These are phyloP conservation scores for Dicerorhinus sumatrensis DNA, from an alignment of 2,113 vertebrate species.

Conservation along the genomic window DNA sequence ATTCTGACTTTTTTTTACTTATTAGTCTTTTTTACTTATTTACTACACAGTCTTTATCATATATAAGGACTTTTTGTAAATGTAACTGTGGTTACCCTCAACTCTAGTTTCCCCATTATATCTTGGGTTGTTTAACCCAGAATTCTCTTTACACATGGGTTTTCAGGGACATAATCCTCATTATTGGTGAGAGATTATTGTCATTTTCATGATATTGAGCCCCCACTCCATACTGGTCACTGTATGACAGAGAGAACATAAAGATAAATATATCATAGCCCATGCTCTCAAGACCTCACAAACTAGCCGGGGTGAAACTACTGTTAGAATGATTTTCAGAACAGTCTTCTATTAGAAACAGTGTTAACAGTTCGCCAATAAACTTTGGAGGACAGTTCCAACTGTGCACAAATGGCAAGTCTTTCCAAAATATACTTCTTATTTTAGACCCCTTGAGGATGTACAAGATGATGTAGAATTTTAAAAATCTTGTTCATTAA, in stretches of 20 bases:
- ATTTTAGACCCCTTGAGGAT: constrained; percentile 9
- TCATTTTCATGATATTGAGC: neutral
- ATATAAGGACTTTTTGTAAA: neutral
- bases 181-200: neutral
- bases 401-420: neutral
- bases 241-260: neutral
- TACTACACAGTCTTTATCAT: neutral
- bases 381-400: neutral
- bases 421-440: neutral
- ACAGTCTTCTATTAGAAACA: neutral
- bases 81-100: neutral
- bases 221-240: neutral
- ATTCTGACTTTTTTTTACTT: neutral
- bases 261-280: neutral
- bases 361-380: neutral
- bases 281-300: neutral
- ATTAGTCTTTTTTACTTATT: neutral
- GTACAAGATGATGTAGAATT: neutral
- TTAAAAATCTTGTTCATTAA: neutral
- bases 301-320: neutral
- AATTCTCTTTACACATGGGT: neutral
- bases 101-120: neutral
- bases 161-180: neutral
- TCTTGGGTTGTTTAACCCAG: neutral
- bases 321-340: neutral